Percentiles rank a stretch among this genome's conserved stretches.
Conservation (phyloP, 2,113 vertebrate species). For the Haplochromis vanheusdeni region DNA sequence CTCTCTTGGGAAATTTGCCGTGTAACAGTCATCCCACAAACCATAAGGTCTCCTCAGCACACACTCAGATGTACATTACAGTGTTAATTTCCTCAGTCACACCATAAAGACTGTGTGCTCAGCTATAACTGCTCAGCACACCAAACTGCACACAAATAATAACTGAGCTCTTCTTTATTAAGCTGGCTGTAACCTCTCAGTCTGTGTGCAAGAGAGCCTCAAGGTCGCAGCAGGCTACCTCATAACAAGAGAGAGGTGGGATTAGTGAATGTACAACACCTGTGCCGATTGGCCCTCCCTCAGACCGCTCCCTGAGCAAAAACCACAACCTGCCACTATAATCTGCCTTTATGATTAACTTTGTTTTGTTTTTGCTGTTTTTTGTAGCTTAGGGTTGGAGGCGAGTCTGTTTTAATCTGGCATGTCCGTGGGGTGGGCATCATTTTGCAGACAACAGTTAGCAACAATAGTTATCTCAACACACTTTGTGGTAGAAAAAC, state of each 20-base stretch:
- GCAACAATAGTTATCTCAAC: not conserved
- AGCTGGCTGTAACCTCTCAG: not conserved
- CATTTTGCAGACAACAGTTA: not conserved
- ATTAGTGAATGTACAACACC: not conserved
- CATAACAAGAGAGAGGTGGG: not conserved
- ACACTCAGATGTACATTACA: not conserved
- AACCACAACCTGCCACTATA: not conserved
- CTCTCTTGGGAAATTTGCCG: not conserved
- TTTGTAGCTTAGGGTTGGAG: not conserved
- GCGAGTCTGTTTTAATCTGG: not conserved
- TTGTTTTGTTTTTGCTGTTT: not conserved
- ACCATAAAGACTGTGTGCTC: not conserved
- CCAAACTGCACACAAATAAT: not conserved
- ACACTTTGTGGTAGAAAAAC: not conserved
- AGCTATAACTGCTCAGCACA: not conserved
- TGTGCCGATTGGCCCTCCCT: not conserved
- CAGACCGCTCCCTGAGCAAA: not conserved
- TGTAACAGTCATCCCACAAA: not conserved
- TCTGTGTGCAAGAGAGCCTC: not conserved
- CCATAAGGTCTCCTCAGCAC: not conserved
- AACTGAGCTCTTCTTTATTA: not conserved
- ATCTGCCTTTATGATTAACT: not conserved
- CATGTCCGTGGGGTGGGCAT: not conserved
- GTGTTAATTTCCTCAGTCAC: not conserved
- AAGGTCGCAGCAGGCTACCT: not conserved